Conservation (phyloP, 2,113 vertebrate species). For the Oxygymnocypris stewartii region DNA sequence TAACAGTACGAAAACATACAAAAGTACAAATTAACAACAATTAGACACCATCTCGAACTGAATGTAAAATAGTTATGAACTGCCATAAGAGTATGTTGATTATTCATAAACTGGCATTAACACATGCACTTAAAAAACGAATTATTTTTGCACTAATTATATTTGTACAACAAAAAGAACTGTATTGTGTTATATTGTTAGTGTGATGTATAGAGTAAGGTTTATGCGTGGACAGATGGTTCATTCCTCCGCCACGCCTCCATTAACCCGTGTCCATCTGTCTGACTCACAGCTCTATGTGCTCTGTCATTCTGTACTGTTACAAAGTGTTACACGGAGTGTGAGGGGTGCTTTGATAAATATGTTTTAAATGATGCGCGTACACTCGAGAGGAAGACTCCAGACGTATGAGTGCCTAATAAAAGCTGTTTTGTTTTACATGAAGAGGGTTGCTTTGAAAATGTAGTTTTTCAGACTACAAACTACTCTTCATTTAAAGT, state of each 20-base stretch:
- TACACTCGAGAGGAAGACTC: background rate
- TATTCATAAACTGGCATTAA: no score
- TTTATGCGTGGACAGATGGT: slow-evolving; percentile 68
- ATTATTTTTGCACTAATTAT: no score
- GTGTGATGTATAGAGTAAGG: no score
- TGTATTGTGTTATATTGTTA: no score
- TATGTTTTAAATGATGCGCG: background rate
- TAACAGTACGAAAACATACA: no score
- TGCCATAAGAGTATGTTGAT: no score
- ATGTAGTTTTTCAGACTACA: no score
- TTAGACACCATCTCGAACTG: no score
- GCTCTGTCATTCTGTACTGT: background rate
- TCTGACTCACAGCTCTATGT: background rate
- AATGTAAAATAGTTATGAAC: no score
- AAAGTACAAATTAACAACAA: no score
- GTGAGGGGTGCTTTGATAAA: background rate
- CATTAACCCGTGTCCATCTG: slow-evolving; percentile 61
- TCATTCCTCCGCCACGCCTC: slow-evolving; percentile 69
- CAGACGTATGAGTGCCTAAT: background rate
- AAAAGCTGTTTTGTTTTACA: background rate
- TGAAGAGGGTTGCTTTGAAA: background rate
- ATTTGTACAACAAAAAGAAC: no score
- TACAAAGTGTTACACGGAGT: background rate
- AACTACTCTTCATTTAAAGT: background rate
- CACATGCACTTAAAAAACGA: no score